These are phyloP conservation scores for Psittacula echo DNA, from an alignment of 2,797 vertebrate species.

Conservation along the genomic window DNA sequence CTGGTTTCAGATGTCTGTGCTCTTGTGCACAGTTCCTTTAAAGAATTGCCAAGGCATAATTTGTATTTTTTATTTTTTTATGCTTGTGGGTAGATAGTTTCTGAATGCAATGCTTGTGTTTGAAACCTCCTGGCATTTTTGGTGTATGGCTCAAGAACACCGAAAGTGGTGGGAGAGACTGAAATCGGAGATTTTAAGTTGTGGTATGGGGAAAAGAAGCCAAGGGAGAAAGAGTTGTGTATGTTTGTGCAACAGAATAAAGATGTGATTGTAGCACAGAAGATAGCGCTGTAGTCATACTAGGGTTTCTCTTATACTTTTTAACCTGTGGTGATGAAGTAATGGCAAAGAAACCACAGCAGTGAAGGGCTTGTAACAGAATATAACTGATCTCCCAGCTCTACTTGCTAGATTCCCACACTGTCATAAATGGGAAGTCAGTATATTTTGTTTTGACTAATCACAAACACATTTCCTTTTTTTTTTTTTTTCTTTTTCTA, in stretches of 20 bases:
- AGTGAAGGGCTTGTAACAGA: background rate
- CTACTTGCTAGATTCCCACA: background rate
- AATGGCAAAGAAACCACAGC: background rate
- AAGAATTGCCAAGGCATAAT: background rate
- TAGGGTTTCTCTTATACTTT: background rate
- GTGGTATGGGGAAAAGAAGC: background rate
- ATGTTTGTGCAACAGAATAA: background rate
- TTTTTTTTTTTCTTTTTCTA: background rate
- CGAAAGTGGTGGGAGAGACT: background rate
- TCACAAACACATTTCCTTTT: rapidly evolving
- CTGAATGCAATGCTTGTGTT: slow-evolving; percentile 6
- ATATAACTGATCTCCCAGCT: background rate
- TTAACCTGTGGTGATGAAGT: background rate
- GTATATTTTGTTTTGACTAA: background rate
- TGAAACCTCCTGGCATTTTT: slow-evolving; percentile 17
- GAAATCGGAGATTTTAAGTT: background rate
- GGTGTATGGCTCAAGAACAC: background rate
- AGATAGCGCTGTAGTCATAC: background rate
- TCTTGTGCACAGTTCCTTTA: background rate
- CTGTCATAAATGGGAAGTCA: background rate
- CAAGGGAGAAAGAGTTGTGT: background rate
- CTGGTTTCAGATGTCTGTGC: background rate
- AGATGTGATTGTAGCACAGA: background rate
- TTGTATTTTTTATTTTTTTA: background rate
- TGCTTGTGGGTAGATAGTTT: slow-evolving; percentile 18